These are phyloP conservation scores for Microctonus brassicae DNA, from an alignment of 2,888 invertebrate genomes.

Conservation along the genomic window DNA sequence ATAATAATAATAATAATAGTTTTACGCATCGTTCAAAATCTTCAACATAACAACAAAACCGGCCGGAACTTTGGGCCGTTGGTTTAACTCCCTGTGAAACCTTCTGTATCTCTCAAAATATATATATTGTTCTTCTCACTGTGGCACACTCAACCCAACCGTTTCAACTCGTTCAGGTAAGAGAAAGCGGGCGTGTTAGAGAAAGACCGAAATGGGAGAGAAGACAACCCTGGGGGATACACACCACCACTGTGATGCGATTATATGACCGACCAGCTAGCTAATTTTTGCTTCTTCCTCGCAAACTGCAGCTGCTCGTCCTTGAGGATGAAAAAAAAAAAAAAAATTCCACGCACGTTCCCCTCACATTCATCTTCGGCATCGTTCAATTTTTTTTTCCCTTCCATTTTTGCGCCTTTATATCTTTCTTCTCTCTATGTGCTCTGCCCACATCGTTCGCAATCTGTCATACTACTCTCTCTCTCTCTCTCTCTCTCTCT, in stretches of 20 bases:
- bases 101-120: background rate
- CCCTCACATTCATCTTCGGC: slow-evolving; percentile 9
- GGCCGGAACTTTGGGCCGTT: slow-evolving; percentile 27
- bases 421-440: slow-evolving; percentile 3
- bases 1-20: slow-evolving; percentile 27
- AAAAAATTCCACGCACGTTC: slow-evolving; percentile 29
- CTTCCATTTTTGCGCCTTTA: background rate
- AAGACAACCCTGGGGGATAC: slow-evolving; percentile 1
- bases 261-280: slow-evolving; percentile 30
- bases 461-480: slow-evolving; percentile 16
- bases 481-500: slow-evolving; percentile 1
- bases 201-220: background rate
- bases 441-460: background rate
- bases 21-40: slow-evolving; percentile 17
- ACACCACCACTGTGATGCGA: slow-evolving; percentile 9
- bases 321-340: slow-evolving; percentile 34
- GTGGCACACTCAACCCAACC: background rate
- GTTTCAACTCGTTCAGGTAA: slow-evolving; percentile 9
- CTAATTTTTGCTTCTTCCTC: slow-evolving; percentile 40
- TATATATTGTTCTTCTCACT: background rate
- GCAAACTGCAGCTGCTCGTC: slow-evolving; percentile 43
- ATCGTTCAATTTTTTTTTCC: slow-evolving; percentile 6
- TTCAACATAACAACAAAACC: slow-evolving; percentile 21
- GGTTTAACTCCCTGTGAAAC: slow-evolving; percentile 6
- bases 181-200: background rate